Percentiles rank a stretch among this genome's conserved stretches.
phyloP scores from a whole-genome alignment of 1,140 invertebrate species.

The Leptinotarsa defecta region DNA sequence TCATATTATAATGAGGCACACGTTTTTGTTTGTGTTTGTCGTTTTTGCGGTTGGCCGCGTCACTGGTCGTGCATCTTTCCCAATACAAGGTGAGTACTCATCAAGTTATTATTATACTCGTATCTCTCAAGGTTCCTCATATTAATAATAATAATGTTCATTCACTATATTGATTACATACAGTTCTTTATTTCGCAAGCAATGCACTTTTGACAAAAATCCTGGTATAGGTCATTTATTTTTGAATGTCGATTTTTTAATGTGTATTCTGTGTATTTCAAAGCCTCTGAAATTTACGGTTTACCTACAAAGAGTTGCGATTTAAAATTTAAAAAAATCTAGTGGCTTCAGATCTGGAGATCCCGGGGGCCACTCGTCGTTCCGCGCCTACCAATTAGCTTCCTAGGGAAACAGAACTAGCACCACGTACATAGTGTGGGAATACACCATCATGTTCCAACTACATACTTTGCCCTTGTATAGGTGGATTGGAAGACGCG shows the following conservation, averaged over 20 bases:
- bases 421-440: too few relatives aligned
- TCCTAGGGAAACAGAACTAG: too few relatives aligned
- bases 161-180: background rate
- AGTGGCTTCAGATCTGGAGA: too few relatives aligned
- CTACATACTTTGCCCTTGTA: too few relatives aligned
- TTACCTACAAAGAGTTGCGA: too few relatives aligned
- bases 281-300: too few relatives aligned
- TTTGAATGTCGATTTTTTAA: background rate
- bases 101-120: background rate
- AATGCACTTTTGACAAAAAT: background rate
- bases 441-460: too few relatives aligned
- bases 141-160: background rate
- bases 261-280: background rate
- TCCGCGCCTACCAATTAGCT: too few relatives aligned
- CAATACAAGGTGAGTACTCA: constrained; percentile 8
- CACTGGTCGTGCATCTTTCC: constrained; percentile 6
- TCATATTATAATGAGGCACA: constrained; percentile 34
- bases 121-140: background rate
- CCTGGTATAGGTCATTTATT: too few relatives aligned
- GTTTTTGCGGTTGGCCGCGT: constrained; percentile 23
- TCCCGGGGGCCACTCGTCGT: too few relatives aligned
- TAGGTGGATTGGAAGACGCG: too few relatives aligned
- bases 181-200: background rate
- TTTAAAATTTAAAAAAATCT: too few relatives aligned
- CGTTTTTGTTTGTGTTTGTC: constrained; percentile 24